Conservation (phyloP, 2,888 invertebrate genomes). For the Cremastinae sp. region DNA sequence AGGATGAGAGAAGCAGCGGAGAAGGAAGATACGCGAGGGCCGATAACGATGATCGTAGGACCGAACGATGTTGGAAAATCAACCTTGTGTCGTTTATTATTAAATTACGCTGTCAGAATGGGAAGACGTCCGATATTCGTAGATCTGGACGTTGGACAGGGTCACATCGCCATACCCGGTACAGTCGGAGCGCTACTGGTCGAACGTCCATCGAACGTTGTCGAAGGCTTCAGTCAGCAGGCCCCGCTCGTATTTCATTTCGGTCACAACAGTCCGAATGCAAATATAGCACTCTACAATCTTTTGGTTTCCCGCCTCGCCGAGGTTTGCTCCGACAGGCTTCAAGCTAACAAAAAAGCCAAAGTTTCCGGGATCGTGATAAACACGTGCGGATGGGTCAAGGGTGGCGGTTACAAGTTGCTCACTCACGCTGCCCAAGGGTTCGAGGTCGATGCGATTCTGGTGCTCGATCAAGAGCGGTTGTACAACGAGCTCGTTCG, state of each 20-base stretch:
- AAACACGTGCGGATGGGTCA: slow-evolving; percentile 99
- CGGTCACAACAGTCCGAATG: slow-evolving; percentile 89
- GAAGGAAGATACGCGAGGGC: slow-evolving; percentile 87
- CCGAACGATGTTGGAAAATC: slow-evolving; percentile 98
- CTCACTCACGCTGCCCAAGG: slow-evolving; percentile 94
- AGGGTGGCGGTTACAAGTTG: slow-evolving; percentile 93
- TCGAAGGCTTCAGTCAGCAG: slow-evolving; percentile 96
- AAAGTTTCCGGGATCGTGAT: slow-evolving; percentile 95
- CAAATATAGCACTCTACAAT: slow-evolving; percentile 92
- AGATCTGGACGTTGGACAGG: slow-evolving; percentile 97
- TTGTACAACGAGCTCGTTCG: slow-evolving; percentile 95
- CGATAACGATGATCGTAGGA: slow-evolving; percentile 94
- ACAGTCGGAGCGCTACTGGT: slow-evolving; percentile 94
- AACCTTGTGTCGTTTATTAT: slow-evolving; percentile 91
- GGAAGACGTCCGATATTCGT: slow-evolving; percentile 94
- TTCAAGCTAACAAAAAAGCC: slow-evolving; percentile 93
- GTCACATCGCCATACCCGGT: slow-evolving; percentile 94
- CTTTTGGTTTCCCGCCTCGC: slow-evolving; percentile 91
- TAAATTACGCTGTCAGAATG: slow-evolving; percentile 97
- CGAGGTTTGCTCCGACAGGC: slow-evolving; percentile 90
- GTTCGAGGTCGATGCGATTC: slow-evolving; percentile 97
- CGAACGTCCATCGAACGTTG: slow-evolving; percentile 95
- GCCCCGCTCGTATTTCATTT: slow-evolving; percentile 97
- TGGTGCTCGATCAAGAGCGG: slow-evolving; percentile 97
- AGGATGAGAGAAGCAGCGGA: slow-evolving; percentile 92